A percentile compares a stretch with the other conserved stretches of the same genome.
These are phyloP conservation scores for Manis crassicaudata DNA, from an alignment of 2,797 vertebrate species.

Conservation along the genomic window DNA sequence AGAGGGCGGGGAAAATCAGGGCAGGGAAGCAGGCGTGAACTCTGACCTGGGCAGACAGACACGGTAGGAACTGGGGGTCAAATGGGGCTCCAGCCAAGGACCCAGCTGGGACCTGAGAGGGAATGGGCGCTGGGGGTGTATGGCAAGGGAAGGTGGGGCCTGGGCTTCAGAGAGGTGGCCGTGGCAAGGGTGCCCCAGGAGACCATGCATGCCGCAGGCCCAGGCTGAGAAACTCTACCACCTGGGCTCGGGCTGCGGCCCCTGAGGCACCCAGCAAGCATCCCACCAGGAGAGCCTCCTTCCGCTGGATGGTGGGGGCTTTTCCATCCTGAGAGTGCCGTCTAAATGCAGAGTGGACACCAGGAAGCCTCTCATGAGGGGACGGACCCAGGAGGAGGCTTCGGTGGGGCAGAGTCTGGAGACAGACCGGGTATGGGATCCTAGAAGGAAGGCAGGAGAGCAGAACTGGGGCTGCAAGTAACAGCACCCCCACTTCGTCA, in stretches of 20 bases:
- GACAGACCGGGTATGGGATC: neutral
- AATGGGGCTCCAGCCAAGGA: neutral
- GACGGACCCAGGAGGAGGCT: accelerated
- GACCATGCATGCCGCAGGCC: neutral
- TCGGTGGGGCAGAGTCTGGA: no score
- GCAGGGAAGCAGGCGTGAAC: neutral
- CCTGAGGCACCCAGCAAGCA: neutral
- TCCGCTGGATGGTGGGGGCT: neutral
- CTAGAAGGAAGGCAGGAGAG: accelerated
- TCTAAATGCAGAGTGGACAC: neutral
- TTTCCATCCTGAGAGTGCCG: neutral
- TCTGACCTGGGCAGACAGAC: neutral
- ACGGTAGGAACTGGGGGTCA: neutral
- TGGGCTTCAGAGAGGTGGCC: neutral
- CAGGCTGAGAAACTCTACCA: neutral
- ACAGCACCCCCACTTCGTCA: neutral
- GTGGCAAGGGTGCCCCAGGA: accelerated
- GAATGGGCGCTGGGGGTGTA: accelerated
- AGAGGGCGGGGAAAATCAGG: accelerated
- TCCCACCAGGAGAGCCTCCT: accelerated
- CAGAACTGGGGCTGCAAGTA: no score
- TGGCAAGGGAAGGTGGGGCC: accelerated
- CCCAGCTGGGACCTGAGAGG: neutral
- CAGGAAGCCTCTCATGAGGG: neutral
- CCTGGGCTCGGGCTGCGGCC: accelerated